A percentile compares a stretch with the other conserved stretches of the same genome.
Evolutionary conservation across 2,888 invertebrate genomes (phyloP).

Genomic region (Limenitis camilla): DNA sequence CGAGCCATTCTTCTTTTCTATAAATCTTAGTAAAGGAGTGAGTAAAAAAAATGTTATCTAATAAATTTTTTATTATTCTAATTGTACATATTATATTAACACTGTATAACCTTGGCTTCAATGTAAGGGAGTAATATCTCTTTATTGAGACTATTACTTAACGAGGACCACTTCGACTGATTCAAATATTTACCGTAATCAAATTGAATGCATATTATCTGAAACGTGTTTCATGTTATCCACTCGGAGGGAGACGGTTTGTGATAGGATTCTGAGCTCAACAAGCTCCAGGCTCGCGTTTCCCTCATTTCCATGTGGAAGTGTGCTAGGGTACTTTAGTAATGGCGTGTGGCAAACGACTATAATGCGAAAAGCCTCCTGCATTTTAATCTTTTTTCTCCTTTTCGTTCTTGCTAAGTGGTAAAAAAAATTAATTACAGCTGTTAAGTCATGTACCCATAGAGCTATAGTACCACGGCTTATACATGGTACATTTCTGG

Average conservation of each 20-base stretch:
- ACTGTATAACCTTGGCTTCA: no score
- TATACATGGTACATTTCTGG: no score
- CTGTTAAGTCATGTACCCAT: no score
- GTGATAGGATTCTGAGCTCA: constrained; percentile 22
- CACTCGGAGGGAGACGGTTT: constrained; percentile 20
- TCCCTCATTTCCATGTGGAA: constrained; percentile 28
- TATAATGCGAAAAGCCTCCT: constrained; percentile 1
- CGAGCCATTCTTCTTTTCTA: no score
- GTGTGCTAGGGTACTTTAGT: constrained; percentile 18
- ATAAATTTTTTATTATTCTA: no score
- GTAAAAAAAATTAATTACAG: no score
- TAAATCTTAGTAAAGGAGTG: no score
- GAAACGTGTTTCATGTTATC: constrained; percentile 40
- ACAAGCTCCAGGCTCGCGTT: constrained; percentile 25
- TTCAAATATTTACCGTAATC: constrained; percentile 39
- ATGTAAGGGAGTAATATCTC: background rate
- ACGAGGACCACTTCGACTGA: background rate
- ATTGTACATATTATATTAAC: no score
- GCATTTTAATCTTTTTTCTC: background rate
- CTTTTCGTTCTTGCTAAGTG: no score
- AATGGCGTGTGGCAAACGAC: constrained; percentile 14
- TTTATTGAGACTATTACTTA: background rate
- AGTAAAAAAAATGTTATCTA: no score
- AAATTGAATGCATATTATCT: constrained; percentile 55
- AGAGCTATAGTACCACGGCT: no score